Evolutionary conservation across 2,797 vertebrate genomes (phyloP), one percentile per base, ranked within the genome.

Genomic region (Lutjanus campechanus): DNA sequence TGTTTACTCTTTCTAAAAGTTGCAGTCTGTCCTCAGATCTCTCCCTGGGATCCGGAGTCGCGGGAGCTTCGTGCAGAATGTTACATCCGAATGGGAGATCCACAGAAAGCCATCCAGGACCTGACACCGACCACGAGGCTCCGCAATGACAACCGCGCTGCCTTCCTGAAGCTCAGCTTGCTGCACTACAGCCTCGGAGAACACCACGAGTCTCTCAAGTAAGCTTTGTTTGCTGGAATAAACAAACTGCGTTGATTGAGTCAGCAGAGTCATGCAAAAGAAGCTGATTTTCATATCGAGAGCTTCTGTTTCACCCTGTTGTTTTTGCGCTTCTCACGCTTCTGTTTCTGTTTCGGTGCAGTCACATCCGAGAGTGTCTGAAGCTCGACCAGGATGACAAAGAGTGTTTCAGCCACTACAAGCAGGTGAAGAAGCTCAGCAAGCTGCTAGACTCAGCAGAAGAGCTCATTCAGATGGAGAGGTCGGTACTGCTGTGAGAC

Each of bases 351-450:
- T 62, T 53, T 69, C 11, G 9, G 7, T 44, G 10, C 89, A 97
- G 96, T 73, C 95, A 96, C 65, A 89, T 97, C 13, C 91, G 96
- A 9, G 96, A 97, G 76, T 97, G 96, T 88, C 90, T 97, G 85
- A 96, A 95, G 89, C 91, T 97, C 29, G 96, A 97, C 88, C 96
- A 96, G 91, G 96, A 97, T 0, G 96, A 97, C 87, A 96, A 95
- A 44, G 95, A 96, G 54, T 97, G 96, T 87, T 96, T 97, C 76
- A 78, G 91, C 49, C 96, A 96, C 84, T 97, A 97, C 93, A 97
- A 96, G 88, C 96, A 95, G 86, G 96, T 96, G 87, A 97, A 97
- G 77, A 97, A 96, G 83, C 96, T 97, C 68, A 95, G 95, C 88
- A 95, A 96, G 85, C 96, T 96, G 91, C 88, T 97, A 88, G 96